These are phyloP conservation scores for Drosophila nikananu DNA, from an alignment of 1,140 invertebrate species.

Conservation along the genomic window DNA sequence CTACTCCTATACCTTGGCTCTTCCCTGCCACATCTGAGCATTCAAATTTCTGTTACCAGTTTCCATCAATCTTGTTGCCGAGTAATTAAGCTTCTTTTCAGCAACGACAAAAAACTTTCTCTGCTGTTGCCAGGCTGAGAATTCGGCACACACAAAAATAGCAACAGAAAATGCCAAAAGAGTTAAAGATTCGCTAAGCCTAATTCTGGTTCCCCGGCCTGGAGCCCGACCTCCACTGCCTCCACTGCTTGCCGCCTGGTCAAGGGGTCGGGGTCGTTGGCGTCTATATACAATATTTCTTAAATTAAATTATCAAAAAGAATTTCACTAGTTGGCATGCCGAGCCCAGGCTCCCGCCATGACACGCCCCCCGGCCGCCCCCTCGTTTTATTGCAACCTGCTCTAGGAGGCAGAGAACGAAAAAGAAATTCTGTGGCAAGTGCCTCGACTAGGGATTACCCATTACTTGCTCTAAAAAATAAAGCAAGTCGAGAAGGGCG, in stretches of 20 bases:
- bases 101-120: slow-evolving; percentile 57
- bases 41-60: slow-evolving; percentile 11
- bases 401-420: slow-evolving; percentile 1
- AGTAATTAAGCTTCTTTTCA: slow-evolving; percentile 48
- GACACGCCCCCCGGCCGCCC: slow-evolving; percentile 25
- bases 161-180: slow-evolving; percentile 11
- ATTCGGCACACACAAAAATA: slow-evolving; percentile 58
- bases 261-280: slow-evolving; percentile 71
- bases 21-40: background rate
- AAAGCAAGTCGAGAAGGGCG: background rate
- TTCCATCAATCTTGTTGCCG: slow-evolving; percentile 38
- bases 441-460: background rate
- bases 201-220: slow-evolving; percentile 43
- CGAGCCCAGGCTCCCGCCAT: slow-evolving; percentile 48
- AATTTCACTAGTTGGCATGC: slow-evolving; percentile 82
- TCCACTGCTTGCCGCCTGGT: slow-evolving; percentile 33
- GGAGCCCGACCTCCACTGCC: background rate
- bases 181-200: slow-evolving; percentile 44
- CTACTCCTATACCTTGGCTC: background rate
- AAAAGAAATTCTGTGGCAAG: background rate
- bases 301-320: slow-evolving; percentile 83
- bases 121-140: slow-evolving; percentile 52
- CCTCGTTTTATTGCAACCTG: slow-evolving; percentile 38
- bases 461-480: background rate
- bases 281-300: slow-evolving; percentile 78